Evolutionary conservation across 2,888 invertebrate species (phyloP).

Genomic region (Deilephila porcellus): DNA sequence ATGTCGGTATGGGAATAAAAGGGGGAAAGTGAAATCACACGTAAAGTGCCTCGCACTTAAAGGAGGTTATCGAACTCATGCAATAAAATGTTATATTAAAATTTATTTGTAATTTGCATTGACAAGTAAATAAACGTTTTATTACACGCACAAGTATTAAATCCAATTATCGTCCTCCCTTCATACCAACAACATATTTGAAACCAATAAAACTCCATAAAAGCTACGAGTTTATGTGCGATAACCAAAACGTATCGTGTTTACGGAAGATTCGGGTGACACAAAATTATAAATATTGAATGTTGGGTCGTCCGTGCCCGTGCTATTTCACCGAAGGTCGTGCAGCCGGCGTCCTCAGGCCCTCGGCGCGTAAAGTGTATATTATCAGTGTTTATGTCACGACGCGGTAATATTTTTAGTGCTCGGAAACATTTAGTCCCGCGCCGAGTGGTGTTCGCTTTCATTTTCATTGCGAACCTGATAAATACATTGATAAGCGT

Average conservation of each 20-base stretch:
- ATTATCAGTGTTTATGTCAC: constrained; percentile 24
- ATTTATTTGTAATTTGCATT: no score
- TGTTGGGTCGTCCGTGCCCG: constrained; percentile 31
- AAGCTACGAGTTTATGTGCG: constrained; percentile 6
- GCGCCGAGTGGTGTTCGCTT: constrained; percentile 2
- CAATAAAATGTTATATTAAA: no score
- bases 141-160: neutral
- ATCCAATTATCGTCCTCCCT: neutral
- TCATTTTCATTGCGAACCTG: neutral
- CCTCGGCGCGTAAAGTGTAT: constrained; percentile 40
- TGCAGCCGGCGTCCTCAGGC: constrained; percentile 46
- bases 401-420: constrained; percentile 25
- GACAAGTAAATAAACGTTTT: neutral
- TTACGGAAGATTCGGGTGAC: constrained; percentile 19
- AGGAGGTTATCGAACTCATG: no score
- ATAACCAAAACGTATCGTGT: constrained; percentile 23
- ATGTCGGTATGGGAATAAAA: no score
- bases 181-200: neutral
- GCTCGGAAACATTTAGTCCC: constrained; percentile 12
- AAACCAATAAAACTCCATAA: constrained; percentile 2
- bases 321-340: constrained; percentile 43
- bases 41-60: no score
- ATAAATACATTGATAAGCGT: neutral
- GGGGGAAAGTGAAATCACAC: no score
- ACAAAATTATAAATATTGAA: constrained; percentile 42